These are phyloP conservation scores for Drosophila truncata DNA, from an alignment of 1,140 invertebrate genomes.

Conservation along the genomic window DNA sequence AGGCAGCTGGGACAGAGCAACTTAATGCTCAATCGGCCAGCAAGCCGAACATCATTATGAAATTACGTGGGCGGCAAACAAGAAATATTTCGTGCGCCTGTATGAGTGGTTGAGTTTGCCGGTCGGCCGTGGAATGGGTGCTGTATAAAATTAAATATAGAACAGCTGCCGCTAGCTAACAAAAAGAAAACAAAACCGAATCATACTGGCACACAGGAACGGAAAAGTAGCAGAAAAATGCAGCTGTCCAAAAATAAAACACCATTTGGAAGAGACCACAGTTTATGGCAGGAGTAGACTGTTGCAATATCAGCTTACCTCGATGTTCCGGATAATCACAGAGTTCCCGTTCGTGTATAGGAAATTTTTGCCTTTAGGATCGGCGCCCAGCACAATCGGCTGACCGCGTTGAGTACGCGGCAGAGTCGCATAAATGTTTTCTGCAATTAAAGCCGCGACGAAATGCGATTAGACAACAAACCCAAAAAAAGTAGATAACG, in stretches of 20 bases:
- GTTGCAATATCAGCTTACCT: conserved; percentile 87
- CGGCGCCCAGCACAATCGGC: conserved; percentile 96
- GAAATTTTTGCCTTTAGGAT: conserved; percentile 99
- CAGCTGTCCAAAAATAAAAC: conserved; percentile 83
- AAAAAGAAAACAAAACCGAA: conserved; percentile 12
- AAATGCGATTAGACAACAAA: conserved; percentile 13
- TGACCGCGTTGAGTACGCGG: conserved; percentile 97
- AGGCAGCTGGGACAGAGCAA: conserved; percentile 20
- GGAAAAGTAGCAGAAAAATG: conserved; percentile 69
- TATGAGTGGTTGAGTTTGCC: conserved; percentile 40
- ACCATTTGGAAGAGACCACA: conserved; percentile 60
- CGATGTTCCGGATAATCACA: conserved; percentile 98
- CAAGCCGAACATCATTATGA: conserved; percentile 43
- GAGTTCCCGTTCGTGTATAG: conserved; percentile 99
- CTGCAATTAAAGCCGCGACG: conserved; percentile 86
- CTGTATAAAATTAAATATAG: conserved; percentile 75
- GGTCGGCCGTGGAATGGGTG: conserved; percentile 55
- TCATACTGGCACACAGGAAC: conserved; percentile 22
- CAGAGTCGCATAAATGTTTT: conserved; percentile 95
- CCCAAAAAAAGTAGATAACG: conserved; percentile 23
- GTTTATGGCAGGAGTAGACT: conserved; percentile 46
- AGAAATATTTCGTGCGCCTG: conserved; percentile 31
- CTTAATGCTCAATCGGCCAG: conserved; percentile 24
- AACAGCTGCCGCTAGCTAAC: conserved; percentile 56
- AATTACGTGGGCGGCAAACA: conserved; percentile 57